Percentiles rank a stretch among this genome's conserved stretches.
Evolutionary conservation across 2,113 vertebrate species (phyloP).

Genomic region (Dunckerocampus dactyliophorus): DNA sequence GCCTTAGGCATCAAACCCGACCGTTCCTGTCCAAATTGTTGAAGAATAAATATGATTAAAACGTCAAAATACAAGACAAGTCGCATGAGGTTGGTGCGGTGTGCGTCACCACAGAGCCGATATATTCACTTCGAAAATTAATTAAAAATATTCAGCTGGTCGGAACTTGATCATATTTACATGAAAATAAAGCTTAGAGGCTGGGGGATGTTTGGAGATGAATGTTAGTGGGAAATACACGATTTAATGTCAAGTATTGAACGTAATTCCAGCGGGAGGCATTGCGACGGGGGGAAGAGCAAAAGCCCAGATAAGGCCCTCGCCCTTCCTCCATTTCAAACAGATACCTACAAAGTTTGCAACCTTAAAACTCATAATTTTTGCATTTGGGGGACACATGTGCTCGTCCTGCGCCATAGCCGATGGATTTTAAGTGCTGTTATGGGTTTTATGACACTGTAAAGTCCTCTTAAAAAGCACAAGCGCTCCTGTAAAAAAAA

Average conservation of each 20-base stretch:
- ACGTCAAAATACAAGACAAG: constrained; percentile 57
- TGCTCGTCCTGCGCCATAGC: constrained; percentile 39
- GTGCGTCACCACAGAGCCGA: constrained; percentile 59
- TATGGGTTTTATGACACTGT: constrained; percentile 53
- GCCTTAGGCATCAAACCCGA: constrained; percentile 78
- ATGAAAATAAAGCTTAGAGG: constrained; percentile 77
- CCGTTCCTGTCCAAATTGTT: constrained; percentile 72
- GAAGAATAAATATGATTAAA: constrained; percentile 47
- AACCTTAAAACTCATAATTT: constrained; percentile 22
- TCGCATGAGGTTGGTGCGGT: constrained; percentile 32
- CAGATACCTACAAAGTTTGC: constrained; percentile 44
- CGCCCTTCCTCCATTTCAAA: constrained; percentile 74
- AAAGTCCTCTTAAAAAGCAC: constrained; percentile 60
- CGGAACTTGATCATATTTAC: constrained; percentile 58
- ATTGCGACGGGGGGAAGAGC: constrained; percentile 43
- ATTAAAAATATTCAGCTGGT: constrained; percentile 76
- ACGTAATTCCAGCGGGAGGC: constrained; percentile 67
- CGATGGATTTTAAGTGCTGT: constrained; percentile 49
- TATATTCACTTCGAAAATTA: constrained; percentile 78
- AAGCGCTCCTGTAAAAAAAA: constrained; percentile 58
- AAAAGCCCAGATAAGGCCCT: constrained; percentile 66
- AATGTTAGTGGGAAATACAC: constrained; percentile 6
- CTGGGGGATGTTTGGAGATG: constrained; percentile 45
- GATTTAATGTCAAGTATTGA: constrained; percentile 38
- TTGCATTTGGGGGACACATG: constrained; percentile 12